Evolutionary conservation across 2,797 vertebrate genomes (phyloP).

Genomic region (Pipistrellus kuhlii): DNA sequence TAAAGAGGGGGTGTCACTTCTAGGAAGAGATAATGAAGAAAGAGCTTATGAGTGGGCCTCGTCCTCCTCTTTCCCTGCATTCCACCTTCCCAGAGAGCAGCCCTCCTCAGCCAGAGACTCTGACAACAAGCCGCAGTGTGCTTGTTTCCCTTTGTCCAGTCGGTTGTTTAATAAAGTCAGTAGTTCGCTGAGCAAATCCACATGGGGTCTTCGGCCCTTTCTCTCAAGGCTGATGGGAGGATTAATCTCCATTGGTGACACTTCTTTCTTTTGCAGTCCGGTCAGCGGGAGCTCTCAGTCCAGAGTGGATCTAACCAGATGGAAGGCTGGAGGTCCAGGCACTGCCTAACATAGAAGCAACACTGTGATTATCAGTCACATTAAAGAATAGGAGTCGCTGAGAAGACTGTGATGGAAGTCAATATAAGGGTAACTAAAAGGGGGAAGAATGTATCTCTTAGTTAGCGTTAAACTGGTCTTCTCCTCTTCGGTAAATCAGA

Average conservation of each 20-base stretch:
- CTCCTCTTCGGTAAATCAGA: not conserved
- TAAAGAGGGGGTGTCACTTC: not conserved
- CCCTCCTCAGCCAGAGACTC: not conserved
- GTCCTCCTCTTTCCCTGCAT: not conserved
- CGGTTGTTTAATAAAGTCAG: slow-evolving; percentile 59
- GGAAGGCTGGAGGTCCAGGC: slow-evolving; percentile 70
- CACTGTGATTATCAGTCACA: slow-evolving; percentile 71
- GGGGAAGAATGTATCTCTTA: not conserved
- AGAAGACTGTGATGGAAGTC: slow-evolving; percentile 37
- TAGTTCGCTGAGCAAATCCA: slow-evolving; percentile 31
- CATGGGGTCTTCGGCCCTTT: slow-evolving; percentile 61
- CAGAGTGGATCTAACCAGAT: slow-evolving; percentile 70
- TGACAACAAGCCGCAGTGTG: not conserved
- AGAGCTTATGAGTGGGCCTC: not conserved
- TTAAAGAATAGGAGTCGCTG: slow-evolving; percentile 61
- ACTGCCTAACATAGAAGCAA: slow-evolving; percentile 50
- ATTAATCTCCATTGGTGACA: slow-evolving; percentile 71
- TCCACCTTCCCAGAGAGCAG: not conserved
- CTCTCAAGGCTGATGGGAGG: slow-evolving; percentile 71
- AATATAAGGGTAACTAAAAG: not conserved
- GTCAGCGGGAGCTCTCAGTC: slow-evolving; percentile 55
- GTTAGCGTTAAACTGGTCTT: not conserved
- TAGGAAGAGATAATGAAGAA: not conserved
- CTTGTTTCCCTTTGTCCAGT: slow-evolving; percentile 37
- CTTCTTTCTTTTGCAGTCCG: slow-evolving; percentile 60